A percentile compares a stretch with the other conserved stretches of the same genome.
Evolutionary conservation across 2,797 vertebrate species (phyloP).

Genomic region (Enteromius paludinosus): DNA sequence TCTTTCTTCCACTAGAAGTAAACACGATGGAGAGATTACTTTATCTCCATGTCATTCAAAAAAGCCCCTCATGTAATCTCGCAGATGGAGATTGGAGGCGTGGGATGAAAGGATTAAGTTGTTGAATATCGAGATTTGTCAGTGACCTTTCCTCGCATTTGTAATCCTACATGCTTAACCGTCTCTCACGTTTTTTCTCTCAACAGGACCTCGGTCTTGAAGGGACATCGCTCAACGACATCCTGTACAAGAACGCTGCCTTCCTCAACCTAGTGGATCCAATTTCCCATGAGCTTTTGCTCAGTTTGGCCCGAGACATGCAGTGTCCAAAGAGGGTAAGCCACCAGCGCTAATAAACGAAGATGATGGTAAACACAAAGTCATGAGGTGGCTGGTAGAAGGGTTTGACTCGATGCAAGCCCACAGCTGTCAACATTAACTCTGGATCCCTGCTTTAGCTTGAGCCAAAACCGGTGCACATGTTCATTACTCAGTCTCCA

Average conservation of each 20-base stretch:
- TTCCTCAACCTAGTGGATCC: conserved; percentile 93
- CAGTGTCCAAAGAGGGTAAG: conserved; percentile 90
- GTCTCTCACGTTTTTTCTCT: conserved; percentile 14
- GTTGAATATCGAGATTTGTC: conserved; percentile 52
- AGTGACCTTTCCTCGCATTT: conserved; percentile 47
- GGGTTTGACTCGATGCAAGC: conserved; percentile 5
- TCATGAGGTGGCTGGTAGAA: not conserved
- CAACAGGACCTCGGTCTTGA: conserved; percentile 88
- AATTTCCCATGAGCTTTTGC: conserved; percentile 89
- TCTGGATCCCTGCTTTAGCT: conserved; percentile 1
- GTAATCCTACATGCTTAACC: conserved; percentile 25
- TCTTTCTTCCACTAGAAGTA: conserved; percentile 13
- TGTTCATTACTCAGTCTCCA: conserved; percentile 34
- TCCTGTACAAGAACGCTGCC: conserved; percentile 87
- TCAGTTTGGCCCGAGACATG: conserved; percentile 86
- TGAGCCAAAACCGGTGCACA: conserved; percentile 32
- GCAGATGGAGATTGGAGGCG: not conserved
- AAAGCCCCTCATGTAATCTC: conserved; percentile 17
- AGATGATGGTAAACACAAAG: not conserved
- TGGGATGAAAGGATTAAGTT: conserved; percentile 58
- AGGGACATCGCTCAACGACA: conserved; percentile 87
- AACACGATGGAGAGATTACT: conserved; percentile 38
- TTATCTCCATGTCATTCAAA: conserved; percentile 17
- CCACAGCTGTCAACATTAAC: conserved; percentile 21
- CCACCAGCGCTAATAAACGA: not conserved